A percentile compares a stretch with the other conserved stretches of the same genome.
phyloP scores from a whole-genome alignment of 2,888 invertebrate species.

The Macrostomum cliftonense region DNA sequence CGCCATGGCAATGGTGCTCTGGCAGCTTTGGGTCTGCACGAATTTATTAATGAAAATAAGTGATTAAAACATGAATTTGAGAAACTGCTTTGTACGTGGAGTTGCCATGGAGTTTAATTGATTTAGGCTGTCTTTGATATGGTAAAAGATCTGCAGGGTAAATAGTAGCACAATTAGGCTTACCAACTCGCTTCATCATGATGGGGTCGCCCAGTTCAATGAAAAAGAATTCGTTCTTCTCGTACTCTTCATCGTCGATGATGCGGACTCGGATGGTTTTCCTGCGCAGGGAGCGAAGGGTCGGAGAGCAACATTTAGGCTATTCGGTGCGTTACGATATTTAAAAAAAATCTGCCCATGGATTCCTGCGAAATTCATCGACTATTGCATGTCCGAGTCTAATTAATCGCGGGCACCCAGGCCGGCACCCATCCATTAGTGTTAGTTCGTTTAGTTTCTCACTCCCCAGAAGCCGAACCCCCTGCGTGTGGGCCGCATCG shows the following conservation, averaged over 20 bases:
- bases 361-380: too few species aligned
- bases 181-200: slow-evolving; percentile 11
- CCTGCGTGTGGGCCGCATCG: too few species aligned
- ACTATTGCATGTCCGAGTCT: too few species aligned
- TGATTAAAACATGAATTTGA: neutral
- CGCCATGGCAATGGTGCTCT: slow-evolving; percentile 42
- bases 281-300: slow-evolving; percentile 46
- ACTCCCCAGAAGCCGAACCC: too few species aligned
- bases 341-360: too few species aligned
- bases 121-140: too few species aligned
- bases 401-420: too few species aligned
- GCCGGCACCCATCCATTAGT: too few species aligned
- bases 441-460: too few species aligned
- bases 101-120: too few species aligned
- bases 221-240: slow-evolving; percentile 80
- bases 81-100: neutral
- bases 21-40: slow-evolving; percentile 20
- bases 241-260: slow-evolving; percentile 88
- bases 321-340: too few species aligned
- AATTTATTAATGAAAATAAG: too few species aligned
- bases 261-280: slow-evolving; percentile 66
- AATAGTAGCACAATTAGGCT: neutral
- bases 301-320: neutral
- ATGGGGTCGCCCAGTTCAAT: slow-evolving; percentile 69
- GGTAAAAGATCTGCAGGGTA: neutral